A percentile compares a stretch with the other conserved stretches of the same genome.
Conservation (phyloP, 2,797 vertebrate species). For the Nothura maculosa region DNA sequence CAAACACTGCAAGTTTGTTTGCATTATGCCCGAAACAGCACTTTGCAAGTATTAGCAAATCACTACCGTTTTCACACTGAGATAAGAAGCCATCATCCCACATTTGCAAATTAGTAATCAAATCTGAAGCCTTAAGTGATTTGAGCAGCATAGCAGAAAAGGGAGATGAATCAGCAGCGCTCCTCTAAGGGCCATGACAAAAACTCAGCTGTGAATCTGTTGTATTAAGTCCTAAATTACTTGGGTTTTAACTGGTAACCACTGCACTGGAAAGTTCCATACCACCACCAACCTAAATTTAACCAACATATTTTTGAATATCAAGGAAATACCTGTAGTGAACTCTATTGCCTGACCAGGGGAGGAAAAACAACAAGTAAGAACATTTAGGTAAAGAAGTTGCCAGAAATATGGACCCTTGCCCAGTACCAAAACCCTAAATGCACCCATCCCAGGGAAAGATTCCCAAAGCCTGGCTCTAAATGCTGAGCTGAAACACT, state of each 20-base stretch:
- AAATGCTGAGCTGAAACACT: background rate
- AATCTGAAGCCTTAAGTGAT: background rate
- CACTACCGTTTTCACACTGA: background rate
- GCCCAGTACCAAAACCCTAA: background rate
- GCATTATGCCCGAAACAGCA: background rate
- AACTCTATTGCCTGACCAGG: background rate
- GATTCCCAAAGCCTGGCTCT: background rate
- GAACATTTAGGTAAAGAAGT: too few species aligned
- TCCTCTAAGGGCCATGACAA: background rate
- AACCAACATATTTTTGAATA: background rate
- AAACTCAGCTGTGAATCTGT: background rate
- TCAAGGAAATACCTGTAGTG: background rate
- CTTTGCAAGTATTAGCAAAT: background rate
- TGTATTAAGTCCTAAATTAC: background rate
- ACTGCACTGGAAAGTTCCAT: background rate
- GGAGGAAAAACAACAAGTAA: too few species aligned
- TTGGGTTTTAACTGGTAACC: background rate
- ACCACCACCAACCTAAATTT: background rate
- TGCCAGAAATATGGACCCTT: background rate
- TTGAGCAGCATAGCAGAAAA: background rate
- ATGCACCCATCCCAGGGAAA: background rate
- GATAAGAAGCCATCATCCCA: background rate
- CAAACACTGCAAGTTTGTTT: background rate
- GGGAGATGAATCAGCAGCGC: background rate
- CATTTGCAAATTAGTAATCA: background rate